Evolutionary conservation across 2,888 invertebrate genomes (phyloP).

Genomic region (Meta bourneti): DNA sequence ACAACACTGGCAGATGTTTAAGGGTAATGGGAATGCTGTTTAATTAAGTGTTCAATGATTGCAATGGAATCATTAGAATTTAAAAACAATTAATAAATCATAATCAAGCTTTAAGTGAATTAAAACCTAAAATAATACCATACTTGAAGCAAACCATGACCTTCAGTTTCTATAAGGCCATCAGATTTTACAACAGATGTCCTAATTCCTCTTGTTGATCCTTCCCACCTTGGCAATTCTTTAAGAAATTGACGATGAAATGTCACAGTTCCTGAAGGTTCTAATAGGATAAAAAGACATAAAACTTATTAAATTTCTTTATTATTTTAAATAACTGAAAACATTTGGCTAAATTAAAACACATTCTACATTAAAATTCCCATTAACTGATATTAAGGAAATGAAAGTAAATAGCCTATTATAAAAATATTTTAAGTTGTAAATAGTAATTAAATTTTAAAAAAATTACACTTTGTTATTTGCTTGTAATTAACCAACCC

Average conservation of each 20-base stretch:
- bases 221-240: slow-evolving; percentile 86
- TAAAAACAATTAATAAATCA: not conserved
- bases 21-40: too few relatives aligned
- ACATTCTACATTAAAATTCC: too few relatives aligned
- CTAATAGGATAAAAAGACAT: slow-evolving; percentile 78
- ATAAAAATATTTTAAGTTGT: too few relatives aligned
- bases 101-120: not conserved
- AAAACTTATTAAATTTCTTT: slow-evolving; percentile 70
- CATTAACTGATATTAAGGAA: too few relatives aligned
- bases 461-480: too few relatives aligned
- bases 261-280: slow-evolving; percentile 89
- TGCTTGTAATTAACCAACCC: too few relatives aligned
- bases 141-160: slow-evolving; percentile 86
- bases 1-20: too few relatives aligned
- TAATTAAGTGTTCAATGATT: too few relatives aligned
- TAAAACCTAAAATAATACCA: not conserved
- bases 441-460: too few relatives aligned
- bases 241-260: slow-evolving; percentile 87
- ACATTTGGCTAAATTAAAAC: too few relatives aligned
- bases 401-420: too few relatives aligned
- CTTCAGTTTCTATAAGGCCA: slow-evolving; percentile 92
- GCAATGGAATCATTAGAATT: not conserved
- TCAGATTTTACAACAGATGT: slow-evolving; percentile 87
- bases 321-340: too few relatives aligned
- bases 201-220: slow-evolving; percentile 83